phyloP scores from a whole-genome alignment of 2,113 vertebrate genomes.

The Herpetotheres cachinnans region DNA sequence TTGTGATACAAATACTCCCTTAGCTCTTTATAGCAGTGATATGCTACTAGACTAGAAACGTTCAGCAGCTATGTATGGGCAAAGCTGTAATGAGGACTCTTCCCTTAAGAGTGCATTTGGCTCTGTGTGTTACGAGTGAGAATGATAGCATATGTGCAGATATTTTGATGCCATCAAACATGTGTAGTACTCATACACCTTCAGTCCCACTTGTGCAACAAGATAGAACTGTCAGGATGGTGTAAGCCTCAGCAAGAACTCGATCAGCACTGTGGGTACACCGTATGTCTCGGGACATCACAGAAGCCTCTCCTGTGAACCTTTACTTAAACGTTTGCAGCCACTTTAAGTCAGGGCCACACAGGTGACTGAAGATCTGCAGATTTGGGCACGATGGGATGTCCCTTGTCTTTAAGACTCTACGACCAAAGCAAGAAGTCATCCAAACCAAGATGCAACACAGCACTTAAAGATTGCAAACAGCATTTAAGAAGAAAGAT shows the following conservation, averaged over 20 bases:
- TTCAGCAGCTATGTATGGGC: neutral
- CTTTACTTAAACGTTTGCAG: neutral
- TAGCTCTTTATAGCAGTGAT: neutral
- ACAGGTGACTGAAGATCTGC: neutral
- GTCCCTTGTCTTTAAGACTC: neutral
- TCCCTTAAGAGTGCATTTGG: neutral
- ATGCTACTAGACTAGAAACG: neutral
- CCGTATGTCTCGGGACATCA: neutral
- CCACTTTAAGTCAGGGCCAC: neutral
- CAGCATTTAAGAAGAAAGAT: neutral
- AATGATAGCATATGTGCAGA: neutral
- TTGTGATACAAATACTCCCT: neutral
- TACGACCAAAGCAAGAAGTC: neutral
- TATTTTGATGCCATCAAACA: neutral
- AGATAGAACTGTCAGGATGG: neutral
- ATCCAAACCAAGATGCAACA: neutral
- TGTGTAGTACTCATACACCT: neutral
- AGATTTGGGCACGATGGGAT: neutral
- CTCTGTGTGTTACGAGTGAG: neutral
- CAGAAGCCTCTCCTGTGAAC: neutral
- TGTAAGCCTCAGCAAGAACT: neutral
- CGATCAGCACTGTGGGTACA: rapidly evolving
- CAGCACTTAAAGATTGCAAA: neutral
- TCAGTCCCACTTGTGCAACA: neutral
- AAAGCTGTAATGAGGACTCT: neutral